Base-by-base conservation (phyloP, 2,888 invertebrate species). In the Agrotis segetum region DNA sequence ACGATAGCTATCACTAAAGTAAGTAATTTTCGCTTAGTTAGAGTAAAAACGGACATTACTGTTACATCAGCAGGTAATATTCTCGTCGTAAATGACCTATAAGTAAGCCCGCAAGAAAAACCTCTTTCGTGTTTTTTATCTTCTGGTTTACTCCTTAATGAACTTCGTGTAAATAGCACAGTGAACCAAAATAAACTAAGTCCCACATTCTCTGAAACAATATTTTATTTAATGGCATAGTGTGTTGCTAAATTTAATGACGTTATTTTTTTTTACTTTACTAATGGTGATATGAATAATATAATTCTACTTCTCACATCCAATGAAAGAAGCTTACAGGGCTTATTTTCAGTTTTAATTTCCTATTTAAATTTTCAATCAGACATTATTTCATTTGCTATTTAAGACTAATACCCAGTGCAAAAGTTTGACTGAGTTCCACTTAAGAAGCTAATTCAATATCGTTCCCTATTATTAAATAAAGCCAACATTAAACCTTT, bases 101-200 rank as follows among this genome's bases (percentile, higher is more conserved):
- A 61, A 62, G 59, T 19, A 61, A 62, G 59, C 59, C 66, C 56
- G 21, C 44, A 40, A 66, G 50, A 44, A 44, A 64, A 53, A 21
- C 60, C 29, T 65, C 44, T 65, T 68, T 55, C 65, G 67, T 63
- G 58, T 61, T 73, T 77, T 75, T 81, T 59, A 62, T 21, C 4
- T 47, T 50, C 21, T 14, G 59, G 53, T 76, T 63, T 76, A 61
- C 49, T 81, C 68, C 55, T 1, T 66, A 59, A 55, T 49, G 62
- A 68, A 50, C 81, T 47, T 21, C 49, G 4, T 52, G 13, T 17
- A n/a, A 34, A 17, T 52, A 16, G 14, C 0, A 0, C 17, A 6
- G n/a, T 14, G 13, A 52, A 2, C 7, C 6, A 4, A 44, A 53
- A 50, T 49, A 1, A 29, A n/a, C 14, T 4, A 44, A 34, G 34